These are phyloP conservation scores for Eulemur rubriventer DNA, from an alignment of 2,797 vertebrate genomes.

Conservation along the genomic window DNA sequence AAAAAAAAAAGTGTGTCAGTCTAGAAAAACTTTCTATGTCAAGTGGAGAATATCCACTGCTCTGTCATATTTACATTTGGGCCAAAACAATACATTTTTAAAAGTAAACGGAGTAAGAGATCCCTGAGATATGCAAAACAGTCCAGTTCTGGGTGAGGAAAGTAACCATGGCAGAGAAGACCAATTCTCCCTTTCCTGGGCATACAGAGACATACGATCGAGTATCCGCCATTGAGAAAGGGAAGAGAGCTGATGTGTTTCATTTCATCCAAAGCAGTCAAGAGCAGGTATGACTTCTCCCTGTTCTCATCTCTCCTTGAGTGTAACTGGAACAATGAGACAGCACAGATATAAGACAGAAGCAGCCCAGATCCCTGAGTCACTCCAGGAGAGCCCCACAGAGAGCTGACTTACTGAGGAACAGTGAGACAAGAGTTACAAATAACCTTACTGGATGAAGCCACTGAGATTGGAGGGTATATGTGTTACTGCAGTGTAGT, in stretches of 20 bases:
- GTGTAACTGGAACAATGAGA: not conserved
- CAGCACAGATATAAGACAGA: not conserved
- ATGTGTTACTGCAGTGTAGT: not conserved
- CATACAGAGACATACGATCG: not conserved
- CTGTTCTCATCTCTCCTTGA: not conserved
- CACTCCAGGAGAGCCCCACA: too few species aligned
- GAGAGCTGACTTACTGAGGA: not conserved
- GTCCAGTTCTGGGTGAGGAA: not conserved
- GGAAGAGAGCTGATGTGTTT: not conserved
- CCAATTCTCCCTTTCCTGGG: not conserved
- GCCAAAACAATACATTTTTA: not conserved
- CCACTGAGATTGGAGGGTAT: not conserved
- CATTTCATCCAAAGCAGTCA: too few species aligned
- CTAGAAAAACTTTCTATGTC: not conserved
- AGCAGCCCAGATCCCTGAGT: not conserved
- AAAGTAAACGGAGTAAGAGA: not conserved
- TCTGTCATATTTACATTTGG: not conserved
- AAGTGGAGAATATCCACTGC: not conserved
- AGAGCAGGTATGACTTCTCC: not conserved
- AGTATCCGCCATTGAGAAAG: accelerated
- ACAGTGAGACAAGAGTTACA: not conserved
- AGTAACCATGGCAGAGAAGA: not conserved
- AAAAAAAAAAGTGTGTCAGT: not conserved
- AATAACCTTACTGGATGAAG: not conserved
- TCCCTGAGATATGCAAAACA: not conserved